Evolutionary conservation across 1,140 invertebrate species (phyloP).

Genomic region (Augochlora pura): DNA sequence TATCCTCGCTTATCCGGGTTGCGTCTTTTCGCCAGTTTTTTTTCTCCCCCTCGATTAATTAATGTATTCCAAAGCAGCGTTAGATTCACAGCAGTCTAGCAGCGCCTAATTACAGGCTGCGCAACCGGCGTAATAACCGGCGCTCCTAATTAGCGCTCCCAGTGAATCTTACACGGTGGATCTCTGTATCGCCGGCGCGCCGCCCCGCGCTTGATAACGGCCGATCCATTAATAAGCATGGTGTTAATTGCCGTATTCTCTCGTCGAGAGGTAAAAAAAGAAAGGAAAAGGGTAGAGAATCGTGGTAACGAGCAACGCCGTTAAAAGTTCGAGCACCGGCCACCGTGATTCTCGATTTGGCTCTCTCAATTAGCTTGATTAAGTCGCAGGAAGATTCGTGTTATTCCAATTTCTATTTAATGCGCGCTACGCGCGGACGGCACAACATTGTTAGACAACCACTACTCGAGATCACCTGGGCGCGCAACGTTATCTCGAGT

Average conservation of each 20-base stretch:
- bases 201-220: slow-evolving; percentile 20
- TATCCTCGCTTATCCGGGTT: slow-evolving; percentile 9
- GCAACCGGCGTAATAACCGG: slow-evolving; percentile 37
- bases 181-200: slow-evolving; percentile 2
- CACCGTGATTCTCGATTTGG: neutral
- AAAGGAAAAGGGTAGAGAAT: neutral
- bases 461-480: too few species aligned
- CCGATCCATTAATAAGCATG: neutral
- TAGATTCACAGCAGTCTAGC: slow-evolving; percentile 33
- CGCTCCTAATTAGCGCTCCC: slow-evolving; percentile 47
- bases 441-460: too few species aligned
- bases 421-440: neutral
- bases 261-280: too few species aligned
- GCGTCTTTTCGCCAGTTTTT: neutral
- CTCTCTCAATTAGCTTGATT: neutral
- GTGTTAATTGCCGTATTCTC: slow-evolving; percentile 44
- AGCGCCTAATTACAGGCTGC: slow-evolving; percentile 41
- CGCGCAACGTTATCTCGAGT: neutral
- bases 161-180: slow-evolving; percentile 22
- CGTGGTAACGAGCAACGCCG: neutral
- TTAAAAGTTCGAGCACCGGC: neutral
- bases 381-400: neutral
- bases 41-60: slow-evolving; percentile 36
- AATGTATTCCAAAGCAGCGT: slow-evolving; percentile 35
- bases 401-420: neutral